Conservation (phyloP, 2,797 vertebrate genomes). For the Sylvilagus floridanus region DNA sequence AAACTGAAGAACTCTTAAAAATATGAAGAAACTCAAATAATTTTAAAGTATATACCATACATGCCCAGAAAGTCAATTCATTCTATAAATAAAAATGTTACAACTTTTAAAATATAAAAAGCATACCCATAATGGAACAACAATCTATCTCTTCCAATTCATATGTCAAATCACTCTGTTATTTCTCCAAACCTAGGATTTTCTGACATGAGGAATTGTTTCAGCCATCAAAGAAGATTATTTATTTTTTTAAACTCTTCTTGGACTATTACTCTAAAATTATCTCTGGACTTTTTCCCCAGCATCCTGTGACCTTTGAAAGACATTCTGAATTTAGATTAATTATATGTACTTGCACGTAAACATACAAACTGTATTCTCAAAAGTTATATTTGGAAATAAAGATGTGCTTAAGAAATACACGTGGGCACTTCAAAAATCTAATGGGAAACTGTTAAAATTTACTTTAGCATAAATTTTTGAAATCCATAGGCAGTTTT, state of each 20-base stretch:
- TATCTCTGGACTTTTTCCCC: slow-evolving; percentile 33
- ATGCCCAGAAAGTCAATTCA: slow-evolving; percentile 86
- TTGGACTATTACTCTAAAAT: slow-evolving; percentile 59
- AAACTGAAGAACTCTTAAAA: slow-evolving; percentile 87
- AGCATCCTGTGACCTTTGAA: slow-evolving; percentile 39
- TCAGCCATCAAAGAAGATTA: slow-evolving; percentile 62
- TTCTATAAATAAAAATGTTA: slow-evolving; percentile 86
- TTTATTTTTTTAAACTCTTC: slow-evolving; percentile 75
- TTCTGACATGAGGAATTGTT: slow-evolving; percentile 70
- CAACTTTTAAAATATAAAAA: slow-evolving; percentile 83
- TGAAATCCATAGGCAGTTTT: too few relatives aligned
- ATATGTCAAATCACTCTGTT: slow-evolving; percentile 73
- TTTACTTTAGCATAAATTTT: too few relatives aligned
- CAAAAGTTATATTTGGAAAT: slow-evolving; percentile 39
- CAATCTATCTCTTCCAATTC: slow-evolving; percentile 81
- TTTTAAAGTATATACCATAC: slow-evolving; percentile 85
- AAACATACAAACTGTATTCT: slow-evolving; percentile 31
- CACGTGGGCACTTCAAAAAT: too few relatives aligned
- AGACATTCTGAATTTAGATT: slow-evolving; percentile 20
- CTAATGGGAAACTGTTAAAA: too few relatives aligned
- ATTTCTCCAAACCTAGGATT: slow-evolving; percentile 72
- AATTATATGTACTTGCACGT: slow-evolving; percentile 7
- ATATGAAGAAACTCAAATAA: slow-evolving; percentile 86
- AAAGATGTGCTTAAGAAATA: not conserved
- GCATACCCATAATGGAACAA: slow-evolving; percentile 76